phyloP scores from a whole-genome alignment of 2,888 invertebrate species.

The Rhagophthalmus giganteus region DNA sequence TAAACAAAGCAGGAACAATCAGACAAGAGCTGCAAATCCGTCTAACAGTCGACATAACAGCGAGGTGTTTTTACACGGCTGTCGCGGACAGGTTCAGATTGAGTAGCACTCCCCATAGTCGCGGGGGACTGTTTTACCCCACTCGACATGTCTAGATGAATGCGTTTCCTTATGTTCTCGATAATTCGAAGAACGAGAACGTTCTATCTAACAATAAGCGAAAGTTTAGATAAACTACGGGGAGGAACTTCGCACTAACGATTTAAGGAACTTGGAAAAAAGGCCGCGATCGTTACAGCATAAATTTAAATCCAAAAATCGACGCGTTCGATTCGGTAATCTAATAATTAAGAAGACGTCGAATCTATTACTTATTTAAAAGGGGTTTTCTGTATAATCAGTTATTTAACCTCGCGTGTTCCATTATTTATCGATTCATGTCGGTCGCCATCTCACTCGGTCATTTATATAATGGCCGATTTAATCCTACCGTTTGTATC shows the following conservation, averaged over 20 bases:
- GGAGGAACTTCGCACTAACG: neutral
- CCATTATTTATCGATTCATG: too few species aligned
- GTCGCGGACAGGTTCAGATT: conserved; percentile 53
- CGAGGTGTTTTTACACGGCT: conserved; percentile 52
- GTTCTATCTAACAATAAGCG: conserved; percentile 8
- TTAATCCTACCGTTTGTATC: too few species aligned
- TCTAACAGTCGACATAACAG: conserved; percentile 52
- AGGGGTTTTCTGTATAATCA: too few species aligned
- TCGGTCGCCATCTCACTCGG: too few species aligned
- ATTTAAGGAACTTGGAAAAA: too few species aligned
- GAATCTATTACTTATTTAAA: too few species aligned
- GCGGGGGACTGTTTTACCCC: conserved; percentile 22
- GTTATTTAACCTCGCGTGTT: too few species aligned
- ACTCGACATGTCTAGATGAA: conserved; percentile 30
- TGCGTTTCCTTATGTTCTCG: conserved; percentile 26
- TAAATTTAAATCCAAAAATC: too few species aligned
- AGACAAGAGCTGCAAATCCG: conserved; percentile 50
- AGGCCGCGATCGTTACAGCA: too few species aligned
- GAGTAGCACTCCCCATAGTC: conserved; percentile 44
- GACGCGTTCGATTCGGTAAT: too few species aligned
- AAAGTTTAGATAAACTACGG: conserved; percentile 4
- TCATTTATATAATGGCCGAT: too few species aligned
- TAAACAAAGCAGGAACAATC: conserved; percentile 53
- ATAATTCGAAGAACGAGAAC: conserved; percentile 19
- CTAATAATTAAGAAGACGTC: too few species aligned